These are phyloP conservation scores for Tipula vernalis DNA, from an alignment of 2,888 invertebrate genomes.

Conservation along the genomic window DNA sequence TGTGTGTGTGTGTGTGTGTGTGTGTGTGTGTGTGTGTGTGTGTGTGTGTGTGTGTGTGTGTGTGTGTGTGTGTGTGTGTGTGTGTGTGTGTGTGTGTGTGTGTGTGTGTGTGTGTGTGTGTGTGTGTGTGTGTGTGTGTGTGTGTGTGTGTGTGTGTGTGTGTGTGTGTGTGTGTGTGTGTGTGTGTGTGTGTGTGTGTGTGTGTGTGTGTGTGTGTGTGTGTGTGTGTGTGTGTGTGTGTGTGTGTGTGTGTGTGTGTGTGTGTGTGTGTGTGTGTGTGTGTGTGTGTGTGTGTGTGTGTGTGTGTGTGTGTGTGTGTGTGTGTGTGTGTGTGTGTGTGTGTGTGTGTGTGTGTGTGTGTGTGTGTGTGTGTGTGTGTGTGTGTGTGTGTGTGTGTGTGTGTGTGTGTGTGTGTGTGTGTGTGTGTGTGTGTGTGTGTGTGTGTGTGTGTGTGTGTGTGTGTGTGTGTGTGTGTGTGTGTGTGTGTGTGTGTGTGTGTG, in stretches of 20 bases:
- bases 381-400: not conserved
- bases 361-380: not conserved
- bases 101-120: not conserved
- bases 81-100: not conserved
- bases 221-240: not conserved
- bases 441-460: not conserved
- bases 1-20: not conserved
- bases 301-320: not conserved
- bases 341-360: not conserved
- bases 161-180: not conserved
- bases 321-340: not conserved
- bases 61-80: not conserved
- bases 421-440: not conserved
- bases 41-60: not conserved
- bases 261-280: not conserved
- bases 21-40: not conserved
- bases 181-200: not conserved
- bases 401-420: not conserved
- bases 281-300: not conserved
- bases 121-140: not conserved
- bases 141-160: not conserved
- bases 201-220: not conserved
- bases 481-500: not conserved
- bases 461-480: not conserved
- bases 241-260: not conserved